Evolutionary conservation across 2,113 vertebrate genomes (phyloP).

Genomic region (Anolis carolinensis): DNA sequence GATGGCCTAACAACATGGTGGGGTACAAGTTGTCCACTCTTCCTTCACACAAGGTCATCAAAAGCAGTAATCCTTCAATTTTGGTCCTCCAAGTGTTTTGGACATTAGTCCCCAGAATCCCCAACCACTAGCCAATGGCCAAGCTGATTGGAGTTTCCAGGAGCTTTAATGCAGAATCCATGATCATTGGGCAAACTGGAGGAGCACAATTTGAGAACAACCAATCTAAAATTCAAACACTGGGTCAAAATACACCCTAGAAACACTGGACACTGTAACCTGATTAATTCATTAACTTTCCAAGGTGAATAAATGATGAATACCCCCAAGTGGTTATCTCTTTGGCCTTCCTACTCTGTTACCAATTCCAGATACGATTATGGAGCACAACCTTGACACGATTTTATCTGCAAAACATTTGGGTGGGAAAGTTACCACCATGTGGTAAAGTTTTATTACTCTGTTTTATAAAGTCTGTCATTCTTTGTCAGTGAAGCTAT

Average conservation of each 20-base stretch:
- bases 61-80: not conserved
- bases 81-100: not conserved
- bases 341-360: slow-evolving; percentile 16
- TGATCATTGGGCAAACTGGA: too few relatives aligned
- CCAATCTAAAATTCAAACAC: not conserved
- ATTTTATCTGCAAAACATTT: not conserved
- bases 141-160: not conserved
- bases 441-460: slow-evolving; percentile 17
- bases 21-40: too few relatives aligned
- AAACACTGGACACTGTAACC: not conserved
- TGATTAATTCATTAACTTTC: slow-evolving; percentile 30
- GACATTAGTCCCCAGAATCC: not conserved
- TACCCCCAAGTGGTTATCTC: not conserved
- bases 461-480: not conserved
- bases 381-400: not conserved
- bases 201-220: too few relatives aligned
- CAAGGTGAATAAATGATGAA: slow-evolving; percentile 25
- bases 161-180: too few relatives aligned
- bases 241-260: not conserved
- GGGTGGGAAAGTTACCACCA: slow-evolving; percentile 23
- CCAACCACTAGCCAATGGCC: not conserved
- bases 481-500: fast-evolving
- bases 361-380: not conserved
- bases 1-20: not conserved
- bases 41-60: not conserved